Conservation (phyloP, 2,888 invertebrate genomes). For the Tipula vernalis region DNA sequence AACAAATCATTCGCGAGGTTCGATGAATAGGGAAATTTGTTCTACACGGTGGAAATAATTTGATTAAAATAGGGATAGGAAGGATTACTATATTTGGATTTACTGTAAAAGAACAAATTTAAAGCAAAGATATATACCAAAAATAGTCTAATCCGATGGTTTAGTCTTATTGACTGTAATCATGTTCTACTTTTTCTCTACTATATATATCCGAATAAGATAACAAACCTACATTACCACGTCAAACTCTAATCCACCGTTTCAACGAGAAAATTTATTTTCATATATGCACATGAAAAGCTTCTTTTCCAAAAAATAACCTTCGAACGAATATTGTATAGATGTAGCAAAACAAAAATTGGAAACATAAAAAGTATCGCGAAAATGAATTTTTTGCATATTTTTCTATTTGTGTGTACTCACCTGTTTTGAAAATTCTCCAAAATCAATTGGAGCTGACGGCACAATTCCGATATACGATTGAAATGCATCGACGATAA, state of each 20-base stretch:
- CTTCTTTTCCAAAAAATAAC: background rate
- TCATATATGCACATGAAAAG: background rate
- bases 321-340: background rate
- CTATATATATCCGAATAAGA: no score
- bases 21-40: no score
- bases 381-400: background rate
- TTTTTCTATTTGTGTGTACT: slow-evolving; percentile 12
- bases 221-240: background rate
- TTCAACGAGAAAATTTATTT: background rate
- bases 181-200: no score
- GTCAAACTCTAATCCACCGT: background rate
- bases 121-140: no score
- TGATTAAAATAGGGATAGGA: no score
- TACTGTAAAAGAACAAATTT: no score
- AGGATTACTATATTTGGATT: no score
- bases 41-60: no score
- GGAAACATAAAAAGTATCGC: background rate
- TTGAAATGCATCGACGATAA: slow-evolving; percentile 57
- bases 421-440: slow-evolving; percentile 49
- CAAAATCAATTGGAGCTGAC: slow-evolving; percentile 58
- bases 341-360: background rate
- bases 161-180: no score
- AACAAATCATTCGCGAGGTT: no score
- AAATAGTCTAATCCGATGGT: no score
- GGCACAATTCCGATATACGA: slow-evolving; percentile 76